phyloP scores from a whole-genome alignment of 1,140 invertebrate genomes.

The Pygmarrhopalites habei region DNA sequence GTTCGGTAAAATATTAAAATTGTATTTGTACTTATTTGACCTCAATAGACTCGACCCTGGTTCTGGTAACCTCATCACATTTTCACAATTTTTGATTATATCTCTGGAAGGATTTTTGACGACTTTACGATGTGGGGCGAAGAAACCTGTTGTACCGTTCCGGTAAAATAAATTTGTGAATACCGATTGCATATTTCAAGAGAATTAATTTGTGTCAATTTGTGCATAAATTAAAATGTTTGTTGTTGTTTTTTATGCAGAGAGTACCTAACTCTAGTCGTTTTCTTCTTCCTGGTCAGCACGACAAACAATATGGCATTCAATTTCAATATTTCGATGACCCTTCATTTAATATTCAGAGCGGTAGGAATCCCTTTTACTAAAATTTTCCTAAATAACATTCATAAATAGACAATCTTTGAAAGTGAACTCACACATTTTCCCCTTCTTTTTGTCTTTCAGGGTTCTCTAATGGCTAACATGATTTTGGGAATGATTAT shows the following conservation, averaged over 20 bases:
- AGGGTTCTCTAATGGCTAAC: slow-evolving; percentile 94
- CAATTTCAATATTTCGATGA: slow-evolving; percentile 95
- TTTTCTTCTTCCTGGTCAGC: slow-evolving; percentile 85
- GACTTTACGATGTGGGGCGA: slow-evolving; percentile 77
- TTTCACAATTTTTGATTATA: slow-evolving; percentile 87
- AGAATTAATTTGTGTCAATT: background rate
- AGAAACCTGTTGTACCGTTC: slow-evolving; percentile 54
- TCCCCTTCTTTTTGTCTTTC: too few relatives aligned
- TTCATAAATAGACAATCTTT: too few relatives aligned
- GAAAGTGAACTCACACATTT: too few relatives aligned
- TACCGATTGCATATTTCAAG: background rate
- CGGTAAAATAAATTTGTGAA: slow-evolving; percentile 42
- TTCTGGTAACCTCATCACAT: slow-evolving; percentile 87
- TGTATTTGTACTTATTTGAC: slow-evolving; percentile 31
- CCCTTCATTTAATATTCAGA: slow-evolving; percentile 97
- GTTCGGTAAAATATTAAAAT: background rate
- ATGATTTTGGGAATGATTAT: slow-evolving; percentile 91
- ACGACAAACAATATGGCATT: slow-evolving; percentile 95
- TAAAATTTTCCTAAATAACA: too few relatives aligned
- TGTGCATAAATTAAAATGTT: background rate
- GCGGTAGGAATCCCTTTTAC: slow-evolving; percentile 65
- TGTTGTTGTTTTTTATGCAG: slow-evolving; percentile 47
- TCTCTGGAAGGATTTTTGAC: slow-evolving; percentile 83
- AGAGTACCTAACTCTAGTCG: slow-evolving; percentile 75
- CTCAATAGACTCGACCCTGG: slow-evolving; percentile 79